Evolutionary conservation across 2,888 invertebrate genomes (phyloP).

Genomic region (Agrilus mali): DNA sequence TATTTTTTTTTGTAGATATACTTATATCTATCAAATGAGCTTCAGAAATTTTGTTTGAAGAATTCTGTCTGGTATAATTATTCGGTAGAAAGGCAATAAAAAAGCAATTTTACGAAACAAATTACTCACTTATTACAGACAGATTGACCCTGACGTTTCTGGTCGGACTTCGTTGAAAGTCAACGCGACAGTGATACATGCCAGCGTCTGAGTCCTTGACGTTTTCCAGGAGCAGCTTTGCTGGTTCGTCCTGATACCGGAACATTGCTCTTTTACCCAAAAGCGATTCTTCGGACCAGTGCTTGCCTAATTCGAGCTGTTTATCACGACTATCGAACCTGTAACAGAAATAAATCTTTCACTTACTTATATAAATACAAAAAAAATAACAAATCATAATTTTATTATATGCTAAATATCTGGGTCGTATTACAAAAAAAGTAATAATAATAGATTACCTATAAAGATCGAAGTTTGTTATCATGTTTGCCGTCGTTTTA

Average conservation of each 20-base stretch:
- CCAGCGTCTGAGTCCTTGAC: constrained; percentile 67
- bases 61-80: too few relatives aligned
- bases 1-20: too few relatives aligned
- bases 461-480: too few relatives aligned
- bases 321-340: constrained; percentile 67
- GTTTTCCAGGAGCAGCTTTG: constrained; percentile 62
- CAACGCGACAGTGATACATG: constrained; percentile 76
- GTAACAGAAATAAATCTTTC: constrained; percentile 9
- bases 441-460: too few relatives aligned
- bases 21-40: too few relatives aligned
- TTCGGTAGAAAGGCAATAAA: not conserved
- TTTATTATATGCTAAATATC: too few relatives aligned
- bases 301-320: constrained; percentile 58
- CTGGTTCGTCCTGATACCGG: constrained; percentile 58
- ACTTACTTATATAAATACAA: too few relatives aligned
- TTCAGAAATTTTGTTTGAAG: too few relatives aligned
- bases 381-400: too few relatives aligned
- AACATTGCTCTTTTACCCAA: constrained; percentile 69
- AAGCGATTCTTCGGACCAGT: constrained; percentile 67
- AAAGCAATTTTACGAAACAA: constrained; percentile 1
- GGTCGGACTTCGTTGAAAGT: constrained; percentile 82
- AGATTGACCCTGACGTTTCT: constrained; percentile 78
- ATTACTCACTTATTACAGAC: constrained; percentile 74
- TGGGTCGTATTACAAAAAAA: too few relatives aligned
- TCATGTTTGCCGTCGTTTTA: too few relatives aligned